Percentiles rank a stretch among this genome's conserved stretches.
Conservation (phyloP, 1,140 invertebrate species). For the Amyelois transitella region DNA sequence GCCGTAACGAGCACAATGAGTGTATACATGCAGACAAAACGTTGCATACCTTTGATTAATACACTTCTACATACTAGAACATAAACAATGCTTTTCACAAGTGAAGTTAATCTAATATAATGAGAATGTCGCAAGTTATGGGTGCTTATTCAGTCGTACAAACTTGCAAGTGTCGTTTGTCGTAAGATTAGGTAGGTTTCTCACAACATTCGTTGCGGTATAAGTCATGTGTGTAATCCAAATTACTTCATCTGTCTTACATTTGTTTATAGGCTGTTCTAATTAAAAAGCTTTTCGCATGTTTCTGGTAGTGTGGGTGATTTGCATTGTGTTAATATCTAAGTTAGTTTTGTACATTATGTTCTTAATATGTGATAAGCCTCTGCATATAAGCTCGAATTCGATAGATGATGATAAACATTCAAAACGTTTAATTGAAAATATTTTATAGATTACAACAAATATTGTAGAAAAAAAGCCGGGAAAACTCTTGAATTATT, state of each 20-base stretch:
- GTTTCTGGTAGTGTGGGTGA: background rate
- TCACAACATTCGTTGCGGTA: background rate
- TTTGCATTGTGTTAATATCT: too few relatives aligned
- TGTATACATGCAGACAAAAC: constrained; percentile 20
- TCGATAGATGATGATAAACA: too few relatives aligned
- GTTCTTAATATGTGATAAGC: too few relatives aligned
- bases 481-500: background rate
- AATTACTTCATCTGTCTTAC: background rate
- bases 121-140: constrained; percentile 27
- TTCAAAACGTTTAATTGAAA: too few relatives aligned
- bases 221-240: background rate
- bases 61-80: constrained; percentile 15
- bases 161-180: background rate
- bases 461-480: too few relatives aligned
- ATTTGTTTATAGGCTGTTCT: background rate
- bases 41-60: constrained; percentile 17
- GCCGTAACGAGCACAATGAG: constrained; percentile 24
- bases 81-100: constrained; percentile 32
- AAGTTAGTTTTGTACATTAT: too few relatives aligned
- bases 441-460: too few relatives aligned
- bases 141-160: background rate
- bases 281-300: background rate
- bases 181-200: too few relatives aligned
- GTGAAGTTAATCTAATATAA: constrained; percentile 26
- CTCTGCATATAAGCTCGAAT: too few relatives aligned